Evolutionary conservation across 37 sponge, comb jelly and placozoan genomes (phyloP).

Genomic region (Oscarella lobularis): DNA sequence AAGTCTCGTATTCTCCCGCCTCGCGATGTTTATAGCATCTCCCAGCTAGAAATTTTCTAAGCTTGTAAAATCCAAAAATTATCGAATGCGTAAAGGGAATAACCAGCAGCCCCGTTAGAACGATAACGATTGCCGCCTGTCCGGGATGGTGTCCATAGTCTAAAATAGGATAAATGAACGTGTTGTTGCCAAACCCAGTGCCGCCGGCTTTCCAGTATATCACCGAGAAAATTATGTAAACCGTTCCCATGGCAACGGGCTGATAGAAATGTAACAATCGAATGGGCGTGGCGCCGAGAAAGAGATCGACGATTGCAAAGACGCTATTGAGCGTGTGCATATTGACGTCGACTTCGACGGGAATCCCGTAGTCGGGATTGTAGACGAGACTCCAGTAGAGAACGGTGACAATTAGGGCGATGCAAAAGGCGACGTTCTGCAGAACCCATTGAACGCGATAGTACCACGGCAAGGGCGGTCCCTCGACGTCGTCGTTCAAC

Average conservation of each 20-base stretch:
- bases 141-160: slow-evolving; percentile 40
- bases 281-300: slow-evolving; percentile 19
- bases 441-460: slow-evolving; percentile 48
- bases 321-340: slow-evolving; percentile 36
- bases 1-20: no score
- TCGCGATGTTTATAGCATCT: no score
- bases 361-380: not conserved
- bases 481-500: no score
- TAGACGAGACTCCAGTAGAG: slow-evolving; percentile 48
- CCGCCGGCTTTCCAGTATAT: slow-evolving; percentile 45
- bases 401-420: slow-evolving; percentile 11
- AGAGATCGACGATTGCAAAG: slow-evolving; percentile 32
- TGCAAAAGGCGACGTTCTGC: slow-evolving; percentile 7
- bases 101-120: slow-evolving; percentile 14
- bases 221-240: slow-evolving; percentile 32
- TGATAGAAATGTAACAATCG: slow-evolving; percentile 28
- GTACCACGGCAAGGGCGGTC: no score
- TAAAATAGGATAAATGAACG: slow-evolving; percentile 36
- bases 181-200: no score
- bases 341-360: slow-evolving; percentile 8
- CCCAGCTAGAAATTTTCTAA: no score
- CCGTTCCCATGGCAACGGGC: not conserved
- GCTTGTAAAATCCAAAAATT: no score
- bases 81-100: slow-evolving; percentile 42
- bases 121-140: slow-evolving; percentile 4